Evolutionary conservation across 2,797 vertebrate genomes (phyloP).

Genomic region (Falco berigora): DNA sequence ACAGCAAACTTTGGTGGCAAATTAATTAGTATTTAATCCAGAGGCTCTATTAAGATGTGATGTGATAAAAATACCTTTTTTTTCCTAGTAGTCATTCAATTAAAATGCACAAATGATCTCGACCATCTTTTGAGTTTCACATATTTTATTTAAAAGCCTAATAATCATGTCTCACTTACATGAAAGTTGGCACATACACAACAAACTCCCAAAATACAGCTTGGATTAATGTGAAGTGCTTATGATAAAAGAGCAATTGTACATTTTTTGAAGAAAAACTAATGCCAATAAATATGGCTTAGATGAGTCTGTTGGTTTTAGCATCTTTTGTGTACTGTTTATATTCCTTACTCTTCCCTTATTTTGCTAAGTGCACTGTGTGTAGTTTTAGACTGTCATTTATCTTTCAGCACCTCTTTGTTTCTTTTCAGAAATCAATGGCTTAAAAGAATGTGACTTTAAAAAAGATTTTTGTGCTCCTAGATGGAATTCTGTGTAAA

Average conservation of each 20-base stretch:
- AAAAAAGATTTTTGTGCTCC: neutral
- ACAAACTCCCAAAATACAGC: slow-evolving; percentile 49
- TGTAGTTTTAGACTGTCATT: neutral
- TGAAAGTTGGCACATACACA: slow-evolving; percentile 40
- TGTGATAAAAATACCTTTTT: slow-evolving; percentile 46
- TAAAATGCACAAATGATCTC: slow-evolving; percentile 19
- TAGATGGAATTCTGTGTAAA: slow-evolving; percentile 15
- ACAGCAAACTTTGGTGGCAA: slow-evolving; percentile 66
- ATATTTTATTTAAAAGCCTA: slow-evolving; percentile 54
- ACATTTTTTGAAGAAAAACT: slow-evolving; percentile 21
- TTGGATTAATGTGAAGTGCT: slow-evolving; percentile 22
- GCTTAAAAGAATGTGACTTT: neutral
- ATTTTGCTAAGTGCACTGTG: neutral
- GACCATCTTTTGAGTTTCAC: neutral
- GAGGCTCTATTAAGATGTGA: slow-evolving; percentile 54
- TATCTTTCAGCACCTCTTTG: slow-evolving; percentile 8
- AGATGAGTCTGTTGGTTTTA: neutral
- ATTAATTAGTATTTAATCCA: slow-evolving; percentile 76
- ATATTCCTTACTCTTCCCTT: neutral
- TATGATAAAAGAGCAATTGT: slow-evolving; percentile 31
- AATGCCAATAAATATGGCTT: neutral
- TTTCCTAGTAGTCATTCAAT: neutral
- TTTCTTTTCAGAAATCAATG: neutral
- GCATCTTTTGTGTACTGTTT: neutral
- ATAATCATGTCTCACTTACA: slow-evolving; percentile 34